These are phyloP conservation scores for Myotis myotis DNA, from an alignment of 2,797 vertebrate species.

Conservation along the genomic window DNA sequence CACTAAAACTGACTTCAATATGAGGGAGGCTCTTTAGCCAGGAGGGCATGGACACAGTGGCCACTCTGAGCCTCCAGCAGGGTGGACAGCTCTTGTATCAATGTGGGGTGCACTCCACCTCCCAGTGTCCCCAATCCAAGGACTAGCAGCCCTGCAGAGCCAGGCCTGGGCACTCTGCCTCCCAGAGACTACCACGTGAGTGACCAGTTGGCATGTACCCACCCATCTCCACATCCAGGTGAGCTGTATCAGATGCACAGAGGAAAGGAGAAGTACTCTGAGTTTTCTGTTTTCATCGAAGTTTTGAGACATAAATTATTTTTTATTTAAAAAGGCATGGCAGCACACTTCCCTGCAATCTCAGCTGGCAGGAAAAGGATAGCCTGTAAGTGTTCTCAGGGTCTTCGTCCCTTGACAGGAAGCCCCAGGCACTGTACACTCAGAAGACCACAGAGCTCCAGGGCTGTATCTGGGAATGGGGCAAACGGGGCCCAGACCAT, in stretches of 20 bases:
- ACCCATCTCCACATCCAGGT: neutral
- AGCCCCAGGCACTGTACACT: too few species aligned
- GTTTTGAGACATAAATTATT: neutral
- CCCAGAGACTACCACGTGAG: neutral
- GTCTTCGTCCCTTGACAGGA: neutral
- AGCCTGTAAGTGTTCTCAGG: neutral
- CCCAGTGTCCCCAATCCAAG: neutral
- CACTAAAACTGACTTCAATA: neutral
- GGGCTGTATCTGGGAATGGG: neutral
- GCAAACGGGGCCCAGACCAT: neutral
- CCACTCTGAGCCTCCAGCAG: neutral
- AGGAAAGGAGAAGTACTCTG: neutral
- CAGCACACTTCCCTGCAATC: neutral
- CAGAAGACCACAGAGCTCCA: neutral
- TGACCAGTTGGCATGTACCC: neutral
- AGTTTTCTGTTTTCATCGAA: neutral
- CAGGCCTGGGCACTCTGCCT: neutral
- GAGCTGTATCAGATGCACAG: neutral
- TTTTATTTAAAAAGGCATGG: neutral
- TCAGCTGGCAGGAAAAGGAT: neutral
- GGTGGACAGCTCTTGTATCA: neutral
- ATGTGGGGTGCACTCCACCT: neutral
- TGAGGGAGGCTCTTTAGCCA: neutral
- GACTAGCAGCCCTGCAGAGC: neutral
- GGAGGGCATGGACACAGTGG: neutral